Base-by-base conservation (phyloP, 2,888 invertebrate species). In the Molanna angustata region DNA sequence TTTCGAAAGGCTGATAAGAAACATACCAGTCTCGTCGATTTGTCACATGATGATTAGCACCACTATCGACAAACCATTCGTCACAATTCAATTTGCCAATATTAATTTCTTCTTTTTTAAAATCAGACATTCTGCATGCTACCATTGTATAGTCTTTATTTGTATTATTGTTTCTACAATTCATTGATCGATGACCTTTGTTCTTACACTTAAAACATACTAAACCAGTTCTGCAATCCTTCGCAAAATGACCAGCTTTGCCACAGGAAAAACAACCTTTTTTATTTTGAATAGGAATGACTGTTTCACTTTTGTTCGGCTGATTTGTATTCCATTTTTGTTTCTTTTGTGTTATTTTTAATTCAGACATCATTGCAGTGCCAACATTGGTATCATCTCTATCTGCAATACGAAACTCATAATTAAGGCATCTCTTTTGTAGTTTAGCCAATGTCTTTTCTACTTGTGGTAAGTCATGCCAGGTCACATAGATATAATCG, bases 391-490 rank as follows among this genome's bases (percentile, higher is more conserved):
- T 35, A 11, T 35, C 35, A 35, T 35, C 35, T n/a, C 35, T 6
- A 13, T 14, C 35, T 4, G 13, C 14, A 13, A 35, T 35, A 4
- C 13, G 6, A 13, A 35, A 35, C 13, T 35, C 35, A 13, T 35
- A 35, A 11, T 35, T 35, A 13, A 35, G 14, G 13, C 35, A 35
- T n/a, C 35, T 35, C 35, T n/a, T 35, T 13, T 35, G 35, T 13
- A 35, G 35, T n/a, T 35, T 35, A 13, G 13, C 14, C 35, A 11
- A 35, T n/a, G 35, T 35, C 35, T 35, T 35, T n/a, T 35, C 35
- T 35, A 13, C 35, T 35, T 11, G 35, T 13, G 35, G 35, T 35
- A 35, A n/a, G 14, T 35, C 13, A n/a, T n/a, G n/a, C n/a, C n/a
- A n/a, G n/a, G n/a, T n/a, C n/a, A n/a, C n/a, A n/a, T n/a, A n/a